Percentiles rank a stretch among this genome's conserved stretches.
These are phyloP conservation scores for Meloidogyne hapla DNA, from an alignment of 1,140 invertebrate species.

Conservation along the genomic window DNA sequence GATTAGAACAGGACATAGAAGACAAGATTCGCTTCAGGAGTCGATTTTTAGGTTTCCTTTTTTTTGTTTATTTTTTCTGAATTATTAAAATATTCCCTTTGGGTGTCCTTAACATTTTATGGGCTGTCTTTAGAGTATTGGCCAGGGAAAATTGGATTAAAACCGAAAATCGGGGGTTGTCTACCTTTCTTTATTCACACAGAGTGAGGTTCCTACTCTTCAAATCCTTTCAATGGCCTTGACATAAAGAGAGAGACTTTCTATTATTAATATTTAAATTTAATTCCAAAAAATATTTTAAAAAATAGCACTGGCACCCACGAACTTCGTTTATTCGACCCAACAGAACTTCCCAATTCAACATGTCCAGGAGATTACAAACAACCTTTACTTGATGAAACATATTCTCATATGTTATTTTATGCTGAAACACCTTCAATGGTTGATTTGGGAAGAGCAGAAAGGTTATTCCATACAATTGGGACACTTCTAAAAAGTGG, in stretches of 20 bases:
- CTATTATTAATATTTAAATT: too few relatives aligned
- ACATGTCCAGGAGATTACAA: constrained; percentile 56
- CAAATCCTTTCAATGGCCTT: too few relatives aligned
- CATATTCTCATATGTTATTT: constrained; percentile 61
- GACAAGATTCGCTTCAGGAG: constrained; percentile 62
- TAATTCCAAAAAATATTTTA: too few relatives aligned
- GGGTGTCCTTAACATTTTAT: too few relatives aligned
- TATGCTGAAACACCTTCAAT: constrained; percentile 59
- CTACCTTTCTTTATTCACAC: too few relatives aligned
- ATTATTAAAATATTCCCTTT: too few relatives aligned
- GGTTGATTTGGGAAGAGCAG: constrained; percentile 59
- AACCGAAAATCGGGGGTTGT: too few relatives aligned
- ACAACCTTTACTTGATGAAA: constrained; percentile 58
- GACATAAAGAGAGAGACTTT: too few relatives aligned
- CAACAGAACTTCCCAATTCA: constrained; percentile 54
- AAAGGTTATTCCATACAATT: constrained; percentile 57
- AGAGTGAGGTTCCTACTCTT: too few relatives aligned
- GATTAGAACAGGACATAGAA: constrained; percentile 55
- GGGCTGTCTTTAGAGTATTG: too few relatives aligned
- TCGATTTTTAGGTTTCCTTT: constrained; percentile 58
- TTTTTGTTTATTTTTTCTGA: too few relatives aligned
- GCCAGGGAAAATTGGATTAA: too few relatives aligned
- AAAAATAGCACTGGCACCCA: constrained; percentile 55
- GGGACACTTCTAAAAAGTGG: constrained; percentile 44
- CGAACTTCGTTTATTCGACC: constrained; percentile 57